Evolutionary conservation across 2,797 vertebrate species (phyloP).

Genomic region (Sebastes matsubarae): DNA sequence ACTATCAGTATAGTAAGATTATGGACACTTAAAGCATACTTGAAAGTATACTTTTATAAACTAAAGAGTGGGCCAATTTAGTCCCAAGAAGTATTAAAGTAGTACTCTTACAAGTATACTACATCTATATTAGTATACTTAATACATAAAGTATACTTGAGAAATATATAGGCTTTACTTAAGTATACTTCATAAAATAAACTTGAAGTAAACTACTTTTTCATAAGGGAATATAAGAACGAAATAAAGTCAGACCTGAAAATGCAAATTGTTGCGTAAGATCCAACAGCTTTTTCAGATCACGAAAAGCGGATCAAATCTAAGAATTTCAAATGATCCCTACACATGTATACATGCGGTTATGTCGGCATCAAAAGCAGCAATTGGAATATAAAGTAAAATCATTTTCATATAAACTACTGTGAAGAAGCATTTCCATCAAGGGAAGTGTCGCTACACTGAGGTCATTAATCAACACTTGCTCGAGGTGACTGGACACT

Average conservation of each 20-base stretch:
- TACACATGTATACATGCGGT: background rate
- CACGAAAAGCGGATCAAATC: background rate
- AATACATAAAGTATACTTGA: too few species aligned
- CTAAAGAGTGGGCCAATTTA: too few species aligned
- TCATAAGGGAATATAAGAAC: background rate
- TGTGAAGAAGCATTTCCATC: constrained; percentile 50
- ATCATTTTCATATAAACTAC: constrained; percentile 51
- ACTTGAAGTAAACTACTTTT: too few species aligned
- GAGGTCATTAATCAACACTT: constrained; percentile 66
- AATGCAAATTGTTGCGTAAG: background rate
- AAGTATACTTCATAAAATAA: too few species aligned
- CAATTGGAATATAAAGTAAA: constrained; percentile 3
- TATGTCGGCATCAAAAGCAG: background rate
- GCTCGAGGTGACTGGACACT: constrained; percentile 50
- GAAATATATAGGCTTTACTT: too few species aligned
- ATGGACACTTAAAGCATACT: too few species aligned
- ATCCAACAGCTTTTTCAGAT: background rate
- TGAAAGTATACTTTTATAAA: too few species aligned
- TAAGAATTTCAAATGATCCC: background rate
- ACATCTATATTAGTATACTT: too few species aligned
- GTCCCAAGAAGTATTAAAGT: too few species aligned
- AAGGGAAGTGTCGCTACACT: constrained; percentile 27
- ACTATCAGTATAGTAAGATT: too few species aligned
- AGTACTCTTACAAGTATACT: too few species aligned
- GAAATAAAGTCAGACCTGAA: constrained; percentile 1